Evolutionary conservation across 2,113 vertebrate genomes (phyloP).

Genomic region (Solea senegalensis): DNA sequence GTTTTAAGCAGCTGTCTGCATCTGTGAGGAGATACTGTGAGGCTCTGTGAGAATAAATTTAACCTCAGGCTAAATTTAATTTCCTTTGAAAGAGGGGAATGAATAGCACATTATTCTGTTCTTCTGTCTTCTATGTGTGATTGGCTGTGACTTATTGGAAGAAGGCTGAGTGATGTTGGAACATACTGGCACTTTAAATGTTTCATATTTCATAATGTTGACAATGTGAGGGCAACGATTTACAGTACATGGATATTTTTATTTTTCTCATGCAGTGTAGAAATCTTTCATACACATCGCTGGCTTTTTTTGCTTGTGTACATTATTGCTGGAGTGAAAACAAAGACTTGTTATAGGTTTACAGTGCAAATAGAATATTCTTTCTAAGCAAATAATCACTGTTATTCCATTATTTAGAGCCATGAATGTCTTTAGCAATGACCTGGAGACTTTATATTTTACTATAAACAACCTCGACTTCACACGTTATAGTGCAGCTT

Average conservation of each 20-base stretch:
- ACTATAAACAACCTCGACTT: too few species aligned
- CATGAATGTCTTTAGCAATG: too few species aligned
- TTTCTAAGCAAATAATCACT: too few species aligned
- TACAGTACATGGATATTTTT: constrained; percentile 2
- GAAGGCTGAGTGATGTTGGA: constrained; percentile 3
- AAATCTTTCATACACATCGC: too few species aligned
- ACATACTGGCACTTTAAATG: neutral
- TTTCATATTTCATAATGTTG: neutral
- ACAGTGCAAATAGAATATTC: too few species aligned
- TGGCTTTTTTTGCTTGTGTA: too few species aligned
- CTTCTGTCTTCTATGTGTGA: neutral
- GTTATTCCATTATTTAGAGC: too few species aligned
- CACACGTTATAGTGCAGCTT: neutral
- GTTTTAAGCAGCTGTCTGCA: constrained; percentile 31
- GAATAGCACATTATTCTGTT: constrained; percentile 20
- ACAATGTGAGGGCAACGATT: constrained; percentile 4
- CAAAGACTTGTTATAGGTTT: too few species aligned
- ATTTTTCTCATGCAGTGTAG: neutral
- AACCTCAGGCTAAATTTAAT: constrained; percentile 56
- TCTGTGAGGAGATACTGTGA: constrained; percentile 37
- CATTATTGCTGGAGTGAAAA: neutral
- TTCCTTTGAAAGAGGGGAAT: constrained; percentile 56
- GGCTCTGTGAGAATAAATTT: constrained; percentile 52
- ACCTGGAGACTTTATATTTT: too few species aligned
- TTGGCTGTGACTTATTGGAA: constrained; percentile 8